Percentiles rank a stretch among this genome's conserved stretches.
phyloP scores from a whole-genome alignment of 2,888 invertebrate genomes.

The Eristalis intricaria region DNA sequence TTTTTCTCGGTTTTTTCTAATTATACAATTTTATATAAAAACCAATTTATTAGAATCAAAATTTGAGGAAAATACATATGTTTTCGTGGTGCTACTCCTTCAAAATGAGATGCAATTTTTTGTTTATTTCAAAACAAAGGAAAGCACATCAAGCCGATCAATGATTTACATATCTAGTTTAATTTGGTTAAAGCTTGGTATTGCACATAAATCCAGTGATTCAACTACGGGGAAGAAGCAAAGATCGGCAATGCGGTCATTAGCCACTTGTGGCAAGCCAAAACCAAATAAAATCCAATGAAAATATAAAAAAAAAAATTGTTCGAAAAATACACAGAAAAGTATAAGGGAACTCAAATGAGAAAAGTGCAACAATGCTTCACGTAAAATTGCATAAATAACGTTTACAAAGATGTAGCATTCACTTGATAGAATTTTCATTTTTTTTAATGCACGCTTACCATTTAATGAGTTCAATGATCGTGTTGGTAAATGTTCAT shows the following conservation, averaged over 20 bases:
- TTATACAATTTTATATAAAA: slow-evolving; percentile 51
- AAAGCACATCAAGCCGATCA: neutral
- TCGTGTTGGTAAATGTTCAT: slow-evolving; percentile 84
- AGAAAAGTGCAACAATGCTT: slow-evolving; percentile 65
- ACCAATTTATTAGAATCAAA: slow-evolving; percentile 13
- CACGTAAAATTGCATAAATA: slow-evolving; percentile 68
- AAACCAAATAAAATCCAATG: slow-evolving; percentile 46
- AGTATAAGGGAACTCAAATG: slow-evolving; percentile 22
- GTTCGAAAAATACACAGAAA: slow-evolving; percentile 44
- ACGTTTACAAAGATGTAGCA: slow-evolving; percentile 59
- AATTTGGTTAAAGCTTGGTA: slow-evolving; percentile 19
- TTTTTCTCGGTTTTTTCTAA: slow-evolving; percentile 50
- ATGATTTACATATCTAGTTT: neutral
- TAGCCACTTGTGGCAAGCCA: slow-evolving; percentile 13
- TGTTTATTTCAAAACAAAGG: slow-evolving; percentile 7
- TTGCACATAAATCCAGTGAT: neutral
- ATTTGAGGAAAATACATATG: slow-evolving; percentile 1
- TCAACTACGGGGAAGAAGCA: neutral
- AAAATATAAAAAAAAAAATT: slow-evolving; percentile 37
- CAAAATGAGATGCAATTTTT: slow-evolving; percentile 1
- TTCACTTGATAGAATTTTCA: slow-evolving; percentile 53
- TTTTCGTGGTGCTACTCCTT: slow-evolving; percentile 29
- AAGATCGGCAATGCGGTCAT: slow-evolving; percentile 12
- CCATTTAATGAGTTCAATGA: slow-evolving; percentile 83
- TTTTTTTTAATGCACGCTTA: slow-evolving; percentile 81